Evolutionary conservation across 37 sponge, comb jelly and placozoan genomes (phyloP).

Genomic region (Amphimedon queenslandica): DNA sequence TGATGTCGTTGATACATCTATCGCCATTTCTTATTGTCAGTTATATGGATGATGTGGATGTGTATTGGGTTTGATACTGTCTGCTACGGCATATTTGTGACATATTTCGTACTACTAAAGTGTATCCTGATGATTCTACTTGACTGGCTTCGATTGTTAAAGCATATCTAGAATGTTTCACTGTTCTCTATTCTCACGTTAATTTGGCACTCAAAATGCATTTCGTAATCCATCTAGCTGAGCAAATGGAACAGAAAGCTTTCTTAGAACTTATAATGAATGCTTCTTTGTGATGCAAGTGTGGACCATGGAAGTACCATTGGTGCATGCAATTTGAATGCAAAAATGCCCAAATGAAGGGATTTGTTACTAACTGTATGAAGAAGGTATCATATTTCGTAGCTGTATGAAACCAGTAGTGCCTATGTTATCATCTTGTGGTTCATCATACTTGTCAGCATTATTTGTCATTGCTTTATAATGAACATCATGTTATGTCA

Average conservation of each 20-base stretch:
- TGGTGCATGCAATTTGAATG: constrained; percentile 39
- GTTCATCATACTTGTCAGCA: too few relatives aligned
- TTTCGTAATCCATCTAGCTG: constrained; percentile 36
- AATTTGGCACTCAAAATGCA: constrained; percentile 41
- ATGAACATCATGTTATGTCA: too few relatives aligned
- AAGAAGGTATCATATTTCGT: constrained; percentile 27
- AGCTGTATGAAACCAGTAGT: constrained; percentile 13
- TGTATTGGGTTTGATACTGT: constrained; percentile 12
- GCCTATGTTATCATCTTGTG: too few relatives aligned
- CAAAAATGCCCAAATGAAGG: constrained; percentile 7
- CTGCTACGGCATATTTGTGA: constrained; percentile 11
- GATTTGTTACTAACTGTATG: constrained; percentile 6
- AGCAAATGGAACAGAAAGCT: neutral
- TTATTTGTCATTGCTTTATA: too few relatives aligned
- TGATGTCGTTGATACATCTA: neutral
- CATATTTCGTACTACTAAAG: neutral
- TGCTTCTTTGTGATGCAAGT: neutral
- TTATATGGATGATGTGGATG: constrained; percentile 24
- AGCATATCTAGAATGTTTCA: constrained; percentile 2
- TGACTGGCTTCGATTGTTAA: constrained; percentile 12
- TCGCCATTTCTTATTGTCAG: constrained; percentile 18
- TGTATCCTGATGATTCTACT: neutral
- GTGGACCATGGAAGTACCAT: constrained; percentile 22
- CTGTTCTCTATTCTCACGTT: neutral
- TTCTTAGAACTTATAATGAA: neutral